Base-by-base conservation (phyloP, 2,888 invertebrate genomes). In the Cheilosia soror region DNA sequence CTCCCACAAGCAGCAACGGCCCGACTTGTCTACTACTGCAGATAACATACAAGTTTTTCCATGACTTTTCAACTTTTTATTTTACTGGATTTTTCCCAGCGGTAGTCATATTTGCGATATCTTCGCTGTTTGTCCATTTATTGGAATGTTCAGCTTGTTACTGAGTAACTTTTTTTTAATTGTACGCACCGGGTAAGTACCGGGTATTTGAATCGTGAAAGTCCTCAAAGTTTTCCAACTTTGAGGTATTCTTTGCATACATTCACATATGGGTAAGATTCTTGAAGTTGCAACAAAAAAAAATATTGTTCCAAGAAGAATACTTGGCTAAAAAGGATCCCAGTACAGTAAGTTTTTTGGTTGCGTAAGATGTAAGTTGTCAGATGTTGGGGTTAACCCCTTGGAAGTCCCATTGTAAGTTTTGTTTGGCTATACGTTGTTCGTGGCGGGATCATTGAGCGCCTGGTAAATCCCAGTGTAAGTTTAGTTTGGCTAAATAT, bases 301-400 rank as follows among this genome's bases (percentile, higher is more conserved):
- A 25, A 60, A 40, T 27, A 27, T 27, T 60, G 42, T 15, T 49
- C 11, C 5, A 47, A 47, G 33, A 31, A 63, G 31, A 63, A 49
- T 33, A 40, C 11, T 37, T 40, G 31, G 47, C 47, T 15, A 47
- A 53, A 49, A 25, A 37, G 77, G 77, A 78, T 72, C 47, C 83
- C 47, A 78, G 57, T 83, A 77, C 77, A 82, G 31, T 31, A 33
- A 55, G 15, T 55, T n/a, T 15, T 63, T 63, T 47, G 20, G 47
- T 31, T 60, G 60, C 51, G 25, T 51, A 9, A 51, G 51, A 13
- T 51, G 29, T 51, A 47, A 47, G 44, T 47, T 47, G 27, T 47
- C 15, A 20, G 47, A 7, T 6, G 47, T 47, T 20, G 15, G 15
- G 47, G 3, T 15, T n/a, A 13, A 5, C n/a, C 42, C n/a, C 5